Percentiles rank a stretch among this genome's conserved stretches.
Conservation (phyloP, 1,140 invertebrate species). For the Bathynomus jamesi region DNA sequence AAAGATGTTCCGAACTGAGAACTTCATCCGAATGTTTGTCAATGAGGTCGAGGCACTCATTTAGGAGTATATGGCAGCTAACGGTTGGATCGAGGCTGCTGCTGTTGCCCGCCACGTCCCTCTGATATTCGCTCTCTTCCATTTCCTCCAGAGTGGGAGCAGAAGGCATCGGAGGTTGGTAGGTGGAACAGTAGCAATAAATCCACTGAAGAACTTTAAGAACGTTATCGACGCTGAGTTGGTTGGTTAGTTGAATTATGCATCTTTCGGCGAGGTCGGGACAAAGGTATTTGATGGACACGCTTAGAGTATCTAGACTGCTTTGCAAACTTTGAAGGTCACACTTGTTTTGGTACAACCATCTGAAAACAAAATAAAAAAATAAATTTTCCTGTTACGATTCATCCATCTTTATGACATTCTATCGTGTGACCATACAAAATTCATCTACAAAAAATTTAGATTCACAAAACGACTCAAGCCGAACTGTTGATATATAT, state of each 20-base stretch:
- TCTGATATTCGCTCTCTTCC: too few species aligned
- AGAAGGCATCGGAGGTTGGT: neutral
- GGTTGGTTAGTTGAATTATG: neutral
- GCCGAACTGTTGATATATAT: too few species aligned
- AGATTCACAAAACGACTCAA: too few species aligned
- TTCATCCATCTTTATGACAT: too few species aligned
- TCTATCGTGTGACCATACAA: too few species aligned
- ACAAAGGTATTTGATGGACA: slow-evolving; percentile 8
- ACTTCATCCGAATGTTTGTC: slow-evolving; percentile 55
- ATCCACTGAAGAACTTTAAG: neutral
- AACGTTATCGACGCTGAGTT: neutral
- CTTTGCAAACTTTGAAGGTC: neutral
- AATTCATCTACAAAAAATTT: too few species aligned
- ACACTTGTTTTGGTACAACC: slow-evolving; percentile 9
- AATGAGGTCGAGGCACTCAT: slow-evolving; percentile 53
- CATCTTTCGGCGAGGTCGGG: slow-evolving; percentile 6
- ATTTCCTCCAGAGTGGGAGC: neutral
- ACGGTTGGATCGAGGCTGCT: slow-evolving; percentile 14
- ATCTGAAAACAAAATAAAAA: neutral
- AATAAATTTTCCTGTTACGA: too few species aligned
- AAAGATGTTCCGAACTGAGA: slow-evolving; percentile 55
- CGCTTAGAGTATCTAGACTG: slow-evolving; percentile 9
- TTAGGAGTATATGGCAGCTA: slow-evolving; percentile 52
- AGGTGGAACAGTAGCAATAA: neutral
- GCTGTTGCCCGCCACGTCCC: too few species aligned